phyloP scores from a whole-genome alignment of 2,888 invertebrate genomes.

The Chrysolina americana region DNA sequence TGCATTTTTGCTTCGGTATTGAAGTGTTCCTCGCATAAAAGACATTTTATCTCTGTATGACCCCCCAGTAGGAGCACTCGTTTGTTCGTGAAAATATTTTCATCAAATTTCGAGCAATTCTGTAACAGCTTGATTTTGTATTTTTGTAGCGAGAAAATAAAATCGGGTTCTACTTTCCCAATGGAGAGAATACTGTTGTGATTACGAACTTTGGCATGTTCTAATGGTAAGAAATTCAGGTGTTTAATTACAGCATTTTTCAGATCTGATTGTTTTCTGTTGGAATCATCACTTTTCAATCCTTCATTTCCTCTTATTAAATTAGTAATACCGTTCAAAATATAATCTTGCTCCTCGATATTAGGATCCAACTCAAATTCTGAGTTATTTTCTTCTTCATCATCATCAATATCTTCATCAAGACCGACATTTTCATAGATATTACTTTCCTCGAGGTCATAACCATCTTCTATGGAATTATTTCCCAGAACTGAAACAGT shows the following conservation, averaged over 20 bases:
- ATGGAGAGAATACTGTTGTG: constrained; percentile 7
- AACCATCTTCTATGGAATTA: background rate
- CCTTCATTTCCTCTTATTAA: background rate
- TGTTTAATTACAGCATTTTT: background rate
- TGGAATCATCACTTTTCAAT: background rate
- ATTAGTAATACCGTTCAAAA: background rate
- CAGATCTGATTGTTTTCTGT: background rate
- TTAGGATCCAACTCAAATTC: constrained; percentile 11
- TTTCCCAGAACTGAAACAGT: too few species aligned
- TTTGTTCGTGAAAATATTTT: constrained; percentile 16
- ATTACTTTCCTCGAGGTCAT: background rate
- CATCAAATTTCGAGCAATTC: constrained; percentile 12
- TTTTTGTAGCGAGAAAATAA: background rate
- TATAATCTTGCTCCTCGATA: constrained; percentile 2
- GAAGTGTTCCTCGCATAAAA: constrained; percentile 17
- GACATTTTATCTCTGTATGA: constrained; percentile 9
- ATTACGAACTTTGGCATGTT: constrained; percentile 1
- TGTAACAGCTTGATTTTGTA: constrained; percentile 5
- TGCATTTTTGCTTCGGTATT: background rate
- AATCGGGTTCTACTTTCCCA: background rate
- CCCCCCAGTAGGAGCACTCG: constrained; percentile 9
- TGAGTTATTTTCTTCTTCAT: background rate
- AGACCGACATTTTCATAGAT: background rate
- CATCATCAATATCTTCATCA: background rate
- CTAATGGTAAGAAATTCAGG: background rate